These are phyloP conservation scores for Pseudomyrmex concolor DNA, from an alignment of 1,140 invertebrate genomes.

Conservation along the genomic window DNA sequence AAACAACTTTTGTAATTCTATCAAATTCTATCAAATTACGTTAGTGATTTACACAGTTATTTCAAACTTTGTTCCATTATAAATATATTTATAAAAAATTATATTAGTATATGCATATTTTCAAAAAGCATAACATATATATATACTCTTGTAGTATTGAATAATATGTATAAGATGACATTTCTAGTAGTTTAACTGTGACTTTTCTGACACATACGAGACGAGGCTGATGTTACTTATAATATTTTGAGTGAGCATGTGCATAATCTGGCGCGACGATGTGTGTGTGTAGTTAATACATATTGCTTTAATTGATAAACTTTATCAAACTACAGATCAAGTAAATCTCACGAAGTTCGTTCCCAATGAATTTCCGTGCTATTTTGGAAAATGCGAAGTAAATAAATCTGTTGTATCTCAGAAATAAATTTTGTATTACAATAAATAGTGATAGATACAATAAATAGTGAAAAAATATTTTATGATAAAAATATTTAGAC, in stretches of 20 bases:
- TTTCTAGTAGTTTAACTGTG: slow-evolving; percentile 1
- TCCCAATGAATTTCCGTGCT: background rate
- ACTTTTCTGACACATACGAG: background rate
- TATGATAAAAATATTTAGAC: background rate
- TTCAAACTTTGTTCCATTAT: background rate
- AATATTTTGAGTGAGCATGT: slow-evolving; percentile 7
- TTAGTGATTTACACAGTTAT: too few relatives aligned
- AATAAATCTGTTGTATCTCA: background rate
- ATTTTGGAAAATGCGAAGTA: background rate
- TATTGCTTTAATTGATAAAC: slow-evolving; percentile 45
- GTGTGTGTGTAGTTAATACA: slow-evolving; percentile 43
- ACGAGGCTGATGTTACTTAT: slow-evolving; percentile 3
- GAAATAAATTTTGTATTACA: too few relatives aligned
- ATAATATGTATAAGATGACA: background rate
- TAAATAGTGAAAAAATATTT: background rate
- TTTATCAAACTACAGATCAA: background rate
- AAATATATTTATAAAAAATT: background rate
- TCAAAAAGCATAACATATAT: too few relatives aligned
- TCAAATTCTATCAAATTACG: background rate
- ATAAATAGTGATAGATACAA: too few relatives aligned
- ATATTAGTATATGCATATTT: background rate
- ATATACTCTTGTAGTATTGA: too few relatives aligned
- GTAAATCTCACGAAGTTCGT: slow-evolving; percentile 37
- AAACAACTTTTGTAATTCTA: background rate
- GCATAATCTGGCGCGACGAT: slow-evolving; percentile 31